Base-by-base conservation (phyloP, 2,113 vertebrate species). In the Lepus timidus region DNA sequence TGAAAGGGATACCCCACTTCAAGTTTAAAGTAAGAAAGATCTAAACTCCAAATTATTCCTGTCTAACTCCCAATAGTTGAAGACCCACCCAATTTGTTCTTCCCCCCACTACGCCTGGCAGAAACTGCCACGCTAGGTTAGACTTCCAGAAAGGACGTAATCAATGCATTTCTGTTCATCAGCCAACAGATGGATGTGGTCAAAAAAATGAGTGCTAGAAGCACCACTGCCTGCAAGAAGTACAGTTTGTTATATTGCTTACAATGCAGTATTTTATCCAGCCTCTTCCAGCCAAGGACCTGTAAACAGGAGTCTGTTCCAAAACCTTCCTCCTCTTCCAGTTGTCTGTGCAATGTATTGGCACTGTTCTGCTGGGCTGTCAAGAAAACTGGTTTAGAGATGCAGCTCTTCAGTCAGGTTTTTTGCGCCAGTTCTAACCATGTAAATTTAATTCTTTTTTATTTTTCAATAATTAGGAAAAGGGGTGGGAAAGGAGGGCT, bases 221-320 rank as follows among this genome's bases (percentile, higher is more conserved):
- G 98, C 98, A 98, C 97, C 73, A 88, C 96, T 68, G 98, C 98
- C 98, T 98, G 98, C 98, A 98, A 98, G 98, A 98, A 98, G 98
- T 98, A 98, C 98, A 98, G 98, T 98, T 98, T 98, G 98, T 98
- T 98, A 98, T 98, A 98, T 98, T 98, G 98, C 98, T 98, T 98
- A 98, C 98, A 98, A 98, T 98, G 98, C 98, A 98, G 98, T 98
- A 98, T 98, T 98, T 98, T 98, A 98, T 98, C 98, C 98, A 98
- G 98, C 98, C 98, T 98, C 98, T 98, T 98, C 98, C 98, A 98
- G 98, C 98, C 98, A 98, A 97, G 98, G 98, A 98, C 98, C 98
- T 98, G 98, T 98, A 98, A 98, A 98, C 98, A 96, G 98, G 98
- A 98, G 98, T 98, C 98, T 98, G 98, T 97, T 98, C 98, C 98